Percentiles rank a stretch among this genome's conserved stretches.
Conservation (phyloP, 1,140 invertebrate genomes). For the Ooceraea biroi region DNA sequence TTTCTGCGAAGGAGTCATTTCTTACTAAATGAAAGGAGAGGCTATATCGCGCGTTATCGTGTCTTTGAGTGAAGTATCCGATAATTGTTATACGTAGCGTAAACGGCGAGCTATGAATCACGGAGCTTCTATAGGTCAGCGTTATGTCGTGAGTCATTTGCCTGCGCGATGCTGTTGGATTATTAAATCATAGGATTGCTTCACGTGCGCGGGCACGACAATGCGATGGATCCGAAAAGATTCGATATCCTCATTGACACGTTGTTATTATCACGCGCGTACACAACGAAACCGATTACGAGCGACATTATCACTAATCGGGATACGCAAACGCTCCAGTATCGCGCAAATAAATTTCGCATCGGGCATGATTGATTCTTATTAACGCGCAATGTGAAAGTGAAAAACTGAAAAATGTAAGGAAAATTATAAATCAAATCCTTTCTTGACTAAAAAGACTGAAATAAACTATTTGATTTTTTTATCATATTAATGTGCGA, state of each 20-base stretch:
- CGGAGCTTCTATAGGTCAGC: constrained; percentile 42
- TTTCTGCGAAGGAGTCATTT: not conserved
- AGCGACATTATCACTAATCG: not conserved
- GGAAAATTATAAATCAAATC: too few relatives aligned
- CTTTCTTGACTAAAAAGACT: too few relatives aligned
- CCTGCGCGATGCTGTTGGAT: constrained; percentile 15
- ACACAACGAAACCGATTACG: constrained; percentile 14
- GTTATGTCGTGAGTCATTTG: constrained; percentile 50
- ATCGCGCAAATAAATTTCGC: constrained; percentile 3
- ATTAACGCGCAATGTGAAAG: not conserved
- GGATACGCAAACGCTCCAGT: not conserved
- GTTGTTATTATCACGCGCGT: constrained; percentile 5
- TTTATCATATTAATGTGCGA: too few relatives aligned
- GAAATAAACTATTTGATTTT: too few relatives aligned
- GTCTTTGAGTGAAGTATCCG: not conserved
- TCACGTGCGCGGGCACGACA: not conserved
- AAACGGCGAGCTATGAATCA: constrained; percentile 48
- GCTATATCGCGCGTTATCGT: not conserved
- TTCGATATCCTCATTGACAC: not conserved
- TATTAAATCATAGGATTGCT: constrained; percentile 38
- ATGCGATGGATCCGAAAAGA: not conserved
- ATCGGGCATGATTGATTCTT: not conserved
- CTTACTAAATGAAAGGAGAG: not conserved
- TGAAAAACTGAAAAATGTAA: too few relatives aligned
- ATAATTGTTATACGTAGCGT: constrained; percentile 26